Conservation (phyloP, 37 sponge, comb jelly and placozoan species). For the Sycon ciliatum region DNA sequence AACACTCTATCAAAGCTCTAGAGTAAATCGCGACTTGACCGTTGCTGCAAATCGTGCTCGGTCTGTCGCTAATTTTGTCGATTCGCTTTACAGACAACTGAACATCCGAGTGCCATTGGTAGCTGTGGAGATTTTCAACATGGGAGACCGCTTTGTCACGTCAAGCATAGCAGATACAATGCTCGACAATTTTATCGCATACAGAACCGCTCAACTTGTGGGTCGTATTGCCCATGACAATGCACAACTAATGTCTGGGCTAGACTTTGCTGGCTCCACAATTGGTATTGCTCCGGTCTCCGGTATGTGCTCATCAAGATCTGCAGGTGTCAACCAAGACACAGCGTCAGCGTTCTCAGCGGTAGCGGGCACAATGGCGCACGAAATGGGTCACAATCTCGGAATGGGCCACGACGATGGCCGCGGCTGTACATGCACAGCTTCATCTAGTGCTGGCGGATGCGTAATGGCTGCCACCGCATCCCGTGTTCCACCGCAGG, state of each 20-base stretch:
- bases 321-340: constrained; percentile 30
- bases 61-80: too few species aligned
- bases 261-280: constrained; percentile 22
- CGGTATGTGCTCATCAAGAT: constrained; percentile 9
- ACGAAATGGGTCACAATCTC: constrained; percentile 40
- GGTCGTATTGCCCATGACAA: too few species aligned
- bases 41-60: too few species aligned
- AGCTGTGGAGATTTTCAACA: too few species aligned
- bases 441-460: not conserved
- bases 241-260: constrained; percentile 12
- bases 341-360: constrained; percentile 8
- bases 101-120: too few species aligned
- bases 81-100: too few species aligned
- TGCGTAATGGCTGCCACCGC: constrained; percentile 17
- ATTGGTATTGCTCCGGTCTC: constrained; percentile 30
- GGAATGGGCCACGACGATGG: constrained; percentile 41
- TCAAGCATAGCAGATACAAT: too few species aligned
- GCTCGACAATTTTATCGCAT: too few species aligned
- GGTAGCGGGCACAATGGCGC: constrained; percentile 24
- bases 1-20: too few species aligned
- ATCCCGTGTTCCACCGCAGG: not conserved
- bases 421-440: constrained; percentile 15
- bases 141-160: too few species aligned
- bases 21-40: too few species aligned
- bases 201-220: too few species aligned